Evolutionary conservation across 2,888 invertebrate species (phyloP).

Genomic region (Rhagonycha lutea): DNA sequence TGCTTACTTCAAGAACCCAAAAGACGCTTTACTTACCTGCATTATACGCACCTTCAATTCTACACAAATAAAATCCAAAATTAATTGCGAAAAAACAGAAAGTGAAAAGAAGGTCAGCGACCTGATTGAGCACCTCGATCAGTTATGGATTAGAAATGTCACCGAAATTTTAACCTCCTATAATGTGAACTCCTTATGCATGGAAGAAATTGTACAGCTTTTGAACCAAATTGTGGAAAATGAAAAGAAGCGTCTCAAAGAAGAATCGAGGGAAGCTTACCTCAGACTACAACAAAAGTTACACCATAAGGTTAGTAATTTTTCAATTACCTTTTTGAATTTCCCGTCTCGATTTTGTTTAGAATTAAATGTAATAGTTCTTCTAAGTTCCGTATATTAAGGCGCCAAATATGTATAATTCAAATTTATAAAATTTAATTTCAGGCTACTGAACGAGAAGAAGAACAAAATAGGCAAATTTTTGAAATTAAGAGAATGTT

Average conservation of each 20-base stretch:
- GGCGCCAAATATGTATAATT: too few relatives aligned
- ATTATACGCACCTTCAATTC: conserved; percentile 30
- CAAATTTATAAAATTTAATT: background rate
- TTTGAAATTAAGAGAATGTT: conserved; percentile 36
- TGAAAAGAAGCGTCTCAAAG: conserved; percentile 16
- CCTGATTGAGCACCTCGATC: background rate
- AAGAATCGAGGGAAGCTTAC: conserved; percentile 20
- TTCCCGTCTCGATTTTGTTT: background rate
- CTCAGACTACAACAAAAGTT: conserved; percentile 24
- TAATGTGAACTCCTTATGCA: conserved; percentile 3
- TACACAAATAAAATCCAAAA: background rate
- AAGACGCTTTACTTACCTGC: conserved; percentile 38
- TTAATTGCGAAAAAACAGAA: background rate
- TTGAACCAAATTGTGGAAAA: background rate
- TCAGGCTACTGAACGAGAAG: conserved; percentile 6
- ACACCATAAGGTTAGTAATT: conserved; percentile 32
- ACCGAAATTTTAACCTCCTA: conserved; percentile 4
- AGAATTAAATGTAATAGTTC: background rate
- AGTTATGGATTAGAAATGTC: conserved; percentile 6
- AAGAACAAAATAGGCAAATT: conserved; percentile 37
- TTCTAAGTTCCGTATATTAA: too few relatives aligned
- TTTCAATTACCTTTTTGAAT: background rate
- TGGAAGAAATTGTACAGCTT: conserved; percentile 16
- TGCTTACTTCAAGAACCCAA: conserved; percentile 30
- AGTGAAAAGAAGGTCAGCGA: background rate